Evolutionary conservation across 2,888 invertebrate species (phyloP).

Genomic region (Aspidapion aeneum): DNA sequence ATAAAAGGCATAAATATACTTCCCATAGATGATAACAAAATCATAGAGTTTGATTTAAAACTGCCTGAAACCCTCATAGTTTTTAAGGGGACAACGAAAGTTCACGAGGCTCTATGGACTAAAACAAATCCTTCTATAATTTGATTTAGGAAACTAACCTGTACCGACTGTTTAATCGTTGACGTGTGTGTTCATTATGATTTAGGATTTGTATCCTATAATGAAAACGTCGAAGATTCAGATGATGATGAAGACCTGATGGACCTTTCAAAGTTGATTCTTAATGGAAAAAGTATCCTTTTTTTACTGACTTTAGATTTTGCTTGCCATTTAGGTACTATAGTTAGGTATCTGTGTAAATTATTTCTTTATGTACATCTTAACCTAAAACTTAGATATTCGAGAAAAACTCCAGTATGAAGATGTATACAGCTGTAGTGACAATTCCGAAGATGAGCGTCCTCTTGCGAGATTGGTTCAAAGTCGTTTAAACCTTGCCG

Average conservation of each 20-base stretch:
- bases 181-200: slow-evolving; percentile 9
- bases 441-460: slow-evolving; percentile 6
- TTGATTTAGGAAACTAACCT: slow-evolving; percentile 2
- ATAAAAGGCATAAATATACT: slow-evolving; percentile 1
- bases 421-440: slow-evolving; percentile 2
- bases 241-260: background rate
- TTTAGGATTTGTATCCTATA: slow-evolving; percentile 2
- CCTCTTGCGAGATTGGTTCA: slow-evolving; percentile 5
- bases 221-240: slow-evolving; percentile 3
- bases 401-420: background rate
- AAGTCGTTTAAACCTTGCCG: background rate
- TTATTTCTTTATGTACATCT: background rate
- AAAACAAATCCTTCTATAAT: background rate
- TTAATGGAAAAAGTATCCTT: background rate
- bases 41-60: no score
- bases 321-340: background rate
- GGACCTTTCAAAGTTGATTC: background rate
- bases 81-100: background rate
- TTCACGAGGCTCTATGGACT: slow-evolving; percentile 2
- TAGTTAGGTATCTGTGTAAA: background rate
- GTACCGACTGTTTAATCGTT: slow-evolving; percentile 3
- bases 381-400: slow-evolving; percentile 1
- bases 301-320: background rate
- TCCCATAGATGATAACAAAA: background rate
- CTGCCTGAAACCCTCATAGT: background rate